A percentile compares a stretch with the other conserved stretches of the same genome.
These are phyloP conservation scores for Eristalis arbustorum DNA, from an alignment of 2,888 invertebrate genomes.

Conservation along the genomic window DNA sequence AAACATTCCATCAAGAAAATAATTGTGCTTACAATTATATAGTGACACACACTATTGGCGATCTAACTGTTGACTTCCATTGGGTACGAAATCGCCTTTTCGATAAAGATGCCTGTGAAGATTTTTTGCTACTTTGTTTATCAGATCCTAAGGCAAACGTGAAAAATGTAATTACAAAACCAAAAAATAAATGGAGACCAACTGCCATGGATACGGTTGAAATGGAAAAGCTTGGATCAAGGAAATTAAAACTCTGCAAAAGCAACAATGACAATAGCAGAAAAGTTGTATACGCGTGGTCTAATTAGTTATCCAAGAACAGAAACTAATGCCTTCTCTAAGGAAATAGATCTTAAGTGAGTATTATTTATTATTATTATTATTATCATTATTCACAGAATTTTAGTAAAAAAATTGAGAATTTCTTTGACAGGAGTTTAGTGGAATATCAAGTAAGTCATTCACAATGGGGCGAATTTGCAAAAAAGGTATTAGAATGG, in stretches of 20 bases:
- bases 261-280: slow-evolving; percentile 96
- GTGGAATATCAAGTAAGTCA: slow-evolving; percentile 89
- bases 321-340: slow-evolving; percentile 98
- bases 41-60: slow-evolving; percentile 90
- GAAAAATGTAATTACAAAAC: slow-evolving; percentile 88
- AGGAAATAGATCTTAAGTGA: slow-evolving; percentile 89
- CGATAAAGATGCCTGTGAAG: slow-evolving; percentile 90
- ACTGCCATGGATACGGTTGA: slow-evolving; percentile 97
- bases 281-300: slow-evolving; percentile 96
- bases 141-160: slow-evolving; percentile 89
- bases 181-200: slow-evolving; percentile 98
- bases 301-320: slow-evolving; percentile 99
- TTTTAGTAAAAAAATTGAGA: neutral
- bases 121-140: slow-evolving; percentile 89
- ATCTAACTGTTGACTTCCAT: slow-evolving; percentile 89
- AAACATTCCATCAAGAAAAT: too few species aligned
- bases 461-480: slow-evolving; percentile 93
- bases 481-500: slow-evolving; percentile 86
- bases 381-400: neutral
- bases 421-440: slow-evolving; percentile 80
- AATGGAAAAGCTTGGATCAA: slow-evolving; percentile 96
- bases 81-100: slow-evolving; percentile 95
- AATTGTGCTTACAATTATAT: slow-evolving; percentile 21
- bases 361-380: too few species aligned
- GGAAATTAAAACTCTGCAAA: slow-evolving; percentile 96